Evolutionary conservation across 2,888 invertebrate genomes (phyloP).

Genomic region (Ophioninae sp.): DNA sequence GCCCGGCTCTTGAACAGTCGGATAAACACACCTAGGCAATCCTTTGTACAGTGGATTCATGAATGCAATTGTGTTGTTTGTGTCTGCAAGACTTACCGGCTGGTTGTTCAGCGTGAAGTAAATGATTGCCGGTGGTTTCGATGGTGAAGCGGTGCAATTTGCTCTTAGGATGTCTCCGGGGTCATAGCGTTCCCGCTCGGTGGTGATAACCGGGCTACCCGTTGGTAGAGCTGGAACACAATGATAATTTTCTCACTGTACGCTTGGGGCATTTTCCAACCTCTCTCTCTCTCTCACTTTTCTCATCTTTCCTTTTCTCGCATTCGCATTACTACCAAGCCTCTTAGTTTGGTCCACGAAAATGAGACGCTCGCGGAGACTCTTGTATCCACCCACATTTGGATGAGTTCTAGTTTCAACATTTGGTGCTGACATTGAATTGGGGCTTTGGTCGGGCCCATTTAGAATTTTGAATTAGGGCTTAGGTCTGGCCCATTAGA

Average conservation of each 20-base stretch:
- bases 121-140: slow-evolving; percentile 88
- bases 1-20: slow-evolving; percentile 1
- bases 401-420: slow-evolving; percentile 17
- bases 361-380: not conserved
- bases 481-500: too few species aligned
- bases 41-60: not conserved
- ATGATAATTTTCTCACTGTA: slow-evolving; percentile 62
- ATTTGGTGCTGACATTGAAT: not conserved
- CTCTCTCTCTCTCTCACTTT: not conserved
- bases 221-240: slow-evolving; percentile 88
- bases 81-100: slow-evolving; percentile 84
- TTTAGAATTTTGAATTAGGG: too few species aligned
- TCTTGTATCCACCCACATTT: slow-evolving; percentile 27
- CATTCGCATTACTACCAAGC: not conserved
- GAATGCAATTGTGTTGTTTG: not conserved
- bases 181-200: slow-evolving; percentile 89
- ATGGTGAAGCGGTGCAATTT: slow-evolving; percentile 90
- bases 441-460: too few species aligned
- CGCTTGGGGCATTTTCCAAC: not conserved
- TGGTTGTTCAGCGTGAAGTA: slow-evolving; percentile 90
- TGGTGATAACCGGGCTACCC: slow-evolving; percentile 85
- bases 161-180: slow-evolving; percentile 88
- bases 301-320: not conserved
- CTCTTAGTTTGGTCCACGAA: not conserved
- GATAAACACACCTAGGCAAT: not conserved